Percentiles rank a stretch among this genome's conserved stretches.
These are phyloP conservation scores for Chiridota heheva DNA, from an alignment of 35 echinoderm and acorn worm species.

Conservation along the genomic window DNA sequence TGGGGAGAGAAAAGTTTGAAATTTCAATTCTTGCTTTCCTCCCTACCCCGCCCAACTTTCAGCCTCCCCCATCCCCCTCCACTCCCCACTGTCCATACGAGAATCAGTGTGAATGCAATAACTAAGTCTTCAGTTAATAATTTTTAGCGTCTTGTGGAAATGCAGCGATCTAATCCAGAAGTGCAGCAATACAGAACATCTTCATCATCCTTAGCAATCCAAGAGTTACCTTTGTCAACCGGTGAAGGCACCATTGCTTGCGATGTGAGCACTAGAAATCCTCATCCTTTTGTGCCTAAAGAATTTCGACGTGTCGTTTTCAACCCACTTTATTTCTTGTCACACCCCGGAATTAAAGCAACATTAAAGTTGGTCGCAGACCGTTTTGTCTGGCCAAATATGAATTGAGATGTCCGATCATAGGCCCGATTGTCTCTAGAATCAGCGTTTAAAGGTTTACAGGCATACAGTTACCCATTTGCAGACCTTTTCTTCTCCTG, in stretches of 20 bases:
- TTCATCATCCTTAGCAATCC: background rate
- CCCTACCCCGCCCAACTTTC: no score
- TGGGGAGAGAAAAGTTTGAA: no score
- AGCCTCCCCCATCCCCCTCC: no score
- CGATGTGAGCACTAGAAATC: background rate
- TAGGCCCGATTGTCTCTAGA: constrained; percentile 39
- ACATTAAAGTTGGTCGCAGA: constrained; percentile 12
- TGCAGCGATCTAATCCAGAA: no score
- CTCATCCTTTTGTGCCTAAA: constrained; percentile 3
- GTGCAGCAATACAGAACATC: no score
- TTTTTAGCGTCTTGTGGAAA: no score
- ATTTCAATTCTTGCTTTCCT: no score
- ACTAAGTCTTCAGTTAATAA: no score
- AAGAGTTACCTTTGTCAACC: background rate
- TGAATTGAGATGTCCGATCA: constrained; percentile 44
- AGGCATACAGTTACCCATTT: constrained; percentile 31
- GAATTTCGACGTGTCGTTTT: constrained; percentile 3
- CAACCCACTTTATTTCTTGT: constrained; percentile 5
- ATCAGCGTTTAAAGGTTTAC: constrained; percentile 47
- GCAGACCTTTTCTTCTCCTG: constrained; percentile 40
- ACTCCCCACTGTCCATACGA: no score
- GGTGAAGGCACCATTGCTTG: constrained; percentile 9
- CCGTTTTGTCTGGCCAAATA: constrained; percentile 26
- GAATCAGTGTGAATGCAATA: no score
- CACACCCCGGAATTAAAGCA: constrained; percentile 34